These are phyloP conservation scores for Mormyrus lacerda DNA, from an alignment of 2,113 vertebrate species.

Conservation along the genomic window DNA sequence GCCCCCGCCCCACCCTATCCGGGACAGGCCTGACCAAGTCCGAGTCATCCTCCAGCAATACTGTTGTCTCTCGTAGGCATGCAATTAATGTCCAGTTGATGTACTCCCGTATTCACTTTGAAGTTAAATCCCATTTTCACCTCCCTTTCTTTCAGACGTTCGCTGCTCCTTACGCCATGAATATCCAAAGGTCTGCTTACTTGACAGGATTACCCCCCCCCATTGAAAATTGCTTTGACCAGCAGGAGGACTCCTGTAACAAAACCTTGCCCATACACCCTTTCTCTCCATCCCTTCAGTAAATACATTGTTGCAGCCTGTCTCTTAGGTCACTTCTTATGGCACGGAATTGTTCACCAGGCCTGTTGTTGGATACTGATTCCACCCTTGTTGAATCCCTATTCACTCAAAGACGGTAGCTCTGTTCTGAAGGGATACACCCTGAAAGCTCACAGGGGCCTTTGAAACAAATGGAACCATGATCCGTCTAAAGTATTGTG, in stretches of 20 bases:
- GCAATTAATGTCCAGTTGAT: constrained; percentile 20
- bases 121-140: constrained; percentile 65
- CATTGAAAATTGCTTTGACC: constrained; percentile 47
- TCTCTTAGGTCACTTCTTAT: constrained; percentile 55
- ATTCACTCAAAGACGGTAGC: background rate
- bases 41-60: background rate
- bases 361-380: constrained; percentile 27
- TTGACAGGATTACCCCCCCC: constrained; percentile 68
- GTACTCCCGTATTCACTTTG: constrained; percentile 58
- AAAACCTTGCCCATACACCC: constrained; percentile 49
- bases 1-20: constrained; percentile 1
- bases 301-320: constrained; percentile 58
- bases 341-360: constrained; percentile 34
- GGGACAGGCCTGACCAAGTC: constrained; percentile 6
- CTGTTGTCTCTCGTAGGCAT: background rate
- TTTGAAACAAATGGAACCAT: background rate
- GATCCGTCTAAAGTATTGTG: background rate
- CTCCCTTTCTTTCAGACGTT: constrained; percentile 56
- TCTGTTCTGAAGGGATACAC: background rate
- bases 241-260: constrained; percentile 56
- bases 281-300: constrained; percentile 49
- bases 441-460: background rate
- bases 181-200: constrained; percentile 70
- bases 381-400: background rate
- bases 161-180: constrained; percentile 62